Evolutionary conservation across 2,888 invertebrate species (phyloP).

Genomic region (Carcina quercana): DNA sequence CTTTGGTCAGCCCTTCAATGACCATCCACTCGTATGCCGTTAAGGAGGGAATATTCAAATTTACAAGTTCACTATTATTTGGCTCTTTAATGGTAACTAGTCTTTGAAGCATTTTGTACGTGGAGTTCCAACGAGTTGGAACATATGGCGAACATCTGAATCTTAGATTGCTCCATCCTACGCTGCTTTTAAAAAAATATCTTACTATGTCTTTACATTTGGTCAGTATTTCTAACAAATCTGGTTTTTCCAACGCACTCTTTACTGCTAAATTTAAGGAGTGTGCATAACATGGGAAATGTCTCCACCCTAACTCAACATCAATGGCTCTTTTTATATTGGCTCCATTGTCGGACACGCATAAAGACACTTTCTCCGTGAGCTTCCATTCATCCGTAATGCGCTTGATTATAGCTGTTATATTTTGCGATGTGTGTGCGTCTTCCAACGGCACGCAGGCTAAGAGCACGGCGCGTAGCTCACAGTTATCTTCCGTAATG

Average conservation of each 20-base stretch:
- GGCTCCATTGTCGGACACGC: conserved; percentile 13
- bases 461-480: too few species aligned
- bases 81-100: not conserved
- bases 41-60: conserved; percentile 8
- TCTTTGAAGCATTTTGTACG: too few species aligned
- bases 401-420: too few species aligned
- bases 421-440: too few species aligned
- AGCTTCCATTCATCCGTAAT: conserved; percentile 6
- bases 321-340: conserved; percentile 15
- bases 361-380: conserved; percentile 15
- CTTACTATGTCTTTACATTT: conserved; percentile 10
- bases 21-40: conserved; percentile 8
- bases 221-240: conserved; percentile 3
- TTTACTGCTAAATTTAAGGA: conserved; percentile 13
- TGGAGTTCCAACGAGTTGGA: conserved; percentile 10
- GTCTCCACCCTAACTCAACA: conserved; percentile 12
- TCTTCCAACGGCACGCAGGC: too few species aligned
- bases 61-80: conserved; percentile 8
- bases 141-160: conserved; percentile 6
- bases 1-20: conserved; percentile 6
- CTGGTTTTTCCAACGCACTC: not conserved
- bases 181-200: conserved; percentile 6
- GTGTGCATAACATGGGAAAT: conserved; percentile 19
- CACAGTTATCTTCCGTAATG: too few species aligned
- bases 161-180: conserved; percentile 3